A percentile compares a stretch with the other conserved stretches of the same genome.
These are phyloP conservation scores for Limosa lapponica DNA, from an alignment of 2,797 vertebrate species.

Conservation along the genomic window DNA sequence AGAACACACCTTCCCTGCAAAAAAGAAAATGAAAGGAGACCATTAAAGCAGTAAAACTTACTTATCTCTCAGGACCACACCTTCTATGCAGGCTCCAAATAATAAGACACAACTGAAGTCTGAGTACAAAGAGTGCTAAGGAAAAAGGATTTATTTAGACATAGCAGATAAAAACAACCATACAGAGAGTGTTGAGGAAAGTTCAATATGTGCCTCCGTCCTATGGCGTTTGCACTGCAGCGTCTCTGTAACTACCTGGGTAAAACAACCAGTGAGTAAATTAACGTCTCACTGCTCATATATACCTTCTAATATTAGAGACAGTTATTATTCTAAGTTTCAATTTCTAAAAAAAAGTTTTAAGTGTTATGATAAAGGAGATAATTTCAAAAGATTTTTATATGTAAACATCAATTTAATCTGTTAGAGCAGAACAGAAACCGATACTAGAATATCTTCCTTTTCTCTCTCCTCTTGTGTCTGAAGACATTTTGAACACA, in stretches of 20 bases:
- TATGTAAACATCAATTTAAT: background rate
- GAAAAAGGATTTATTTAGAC: background rate
- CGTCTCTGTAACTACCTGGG: background rate
- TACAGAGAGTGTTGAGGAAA: background rate
- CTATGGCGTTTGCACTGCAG: background rate
- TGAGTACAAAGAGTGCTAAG: constrained; percentile 35
- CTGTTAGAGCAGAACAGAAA: background rate
- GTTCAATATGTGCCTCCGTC: background rate
- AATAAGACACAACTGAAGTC: constrained; percentile 95
- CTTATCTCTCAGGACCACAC: constrained; percentile 96
- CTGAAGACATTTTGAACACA: background rate
- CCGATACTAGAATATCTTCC: background rate
- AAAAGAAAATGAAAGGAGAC: background rate
- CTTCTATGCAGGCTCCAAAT: constrained; percentile 96
- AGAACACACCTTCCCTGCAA: background rate
- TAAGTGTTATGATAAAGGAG: background rate
- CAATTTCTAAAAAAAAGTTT: background rate
- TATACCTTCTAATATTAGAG: background rate
- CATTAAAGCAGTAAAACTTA: constrained; percentile 63
- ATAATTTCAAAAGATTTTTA: background rate
- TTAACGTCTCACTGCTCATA: background rate
- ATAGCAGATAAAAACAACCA: background rate
- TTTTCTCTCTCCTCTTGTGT: background rate
- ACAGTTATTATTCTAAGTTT: background rate
- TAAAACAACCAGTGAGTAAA: background rate